A percentile compares a stretch with the other conserved stretches of the same genome.
Conservation (phyloP, 2,113 vertebrate genomes). For the Antigone vipio region DNA sequence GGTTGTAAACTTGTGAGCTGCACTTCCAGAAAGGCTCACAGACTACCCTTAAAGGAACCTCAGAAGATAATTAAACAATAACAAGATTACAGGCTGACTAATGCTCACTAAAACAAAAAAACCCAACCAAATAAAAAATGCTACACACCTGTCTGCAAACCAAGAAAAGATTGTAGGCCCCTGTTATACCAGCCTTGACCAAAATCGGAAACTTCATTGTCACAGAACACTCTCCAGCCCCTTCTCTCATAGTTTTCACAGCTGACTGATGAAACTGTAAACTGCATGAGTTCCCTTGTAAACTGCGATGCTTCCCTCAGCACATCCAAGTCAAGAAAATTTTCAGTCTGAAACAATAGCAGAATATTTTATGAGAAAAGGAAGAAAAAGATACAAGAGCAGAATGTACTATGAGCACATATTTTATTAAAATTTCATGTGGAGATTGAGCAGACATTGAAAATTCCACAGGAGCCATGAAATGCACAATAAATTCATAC, state of each 20-base stretch:
- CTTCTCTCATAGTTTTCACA: background rate
- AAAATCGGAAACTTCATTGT: background rate
- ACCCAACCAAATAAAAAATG: background rate
- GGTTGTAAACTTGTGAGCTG: background rate
- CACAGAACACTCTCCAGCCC: background rate
- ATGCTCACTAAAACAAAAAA: background rate
- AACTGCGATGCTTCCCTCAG: fast-evolving
- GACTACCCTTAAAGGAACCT: background rate
- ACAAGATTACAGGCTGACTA: background rate
- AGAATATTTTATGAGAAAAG: background rate
- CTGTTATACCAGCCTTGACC: background rate
- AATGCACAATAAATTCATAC: background rate
- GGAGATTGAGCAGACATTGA: background rate
- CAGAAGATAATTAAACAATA: background rate
- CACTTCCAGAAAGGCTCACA: background rate
- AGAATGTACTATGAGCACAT: background rate
- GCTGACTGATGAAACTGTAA: background rate
- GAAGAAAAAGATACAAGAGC: background rate
- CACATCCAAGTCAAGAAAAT: background rate
- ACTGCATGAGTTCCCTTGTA: background rate
- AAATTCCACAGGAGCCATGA: conserved; percentile 13
- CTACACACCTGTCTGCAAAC: background rate
- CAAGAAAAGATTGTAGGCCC: background rate
- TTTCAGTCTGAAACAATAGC: background rate
- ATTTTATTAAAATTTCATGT: background rate